phyloP scores from a whole-genome alignment of 2,797 vertebrate genomes.

The Chelon auratus region DNA sequence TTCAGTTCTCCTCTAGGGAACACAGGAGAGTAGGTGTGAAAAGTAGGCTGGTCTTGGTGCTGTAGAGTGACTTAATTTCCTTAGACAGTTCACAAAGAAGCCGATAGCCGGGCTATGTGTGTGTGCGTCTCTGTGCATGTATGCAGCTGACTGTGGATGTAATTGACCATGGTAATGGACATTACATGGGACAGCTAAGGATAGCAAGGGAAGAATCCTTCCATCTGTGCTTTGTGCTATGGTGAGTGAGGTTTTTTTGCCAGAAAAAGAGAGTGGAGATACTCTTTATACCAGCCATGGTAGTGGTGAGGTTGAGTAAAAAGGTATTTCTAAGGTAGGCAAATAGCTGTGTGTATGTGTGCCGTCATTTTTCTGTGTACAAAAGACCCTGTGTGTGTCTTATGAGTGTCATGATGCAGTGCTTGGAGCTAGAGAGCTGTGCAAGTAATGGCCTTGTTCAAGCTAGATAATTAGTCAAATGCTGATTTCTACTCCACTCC shows the following conservation, averaged over 20 bases:
- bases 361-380: constrained; percentile 28
- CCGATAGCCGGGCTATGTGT: constrained; percentile 22
- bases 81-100: constrained; percentile 63
- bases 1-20: constrained; percentile 63
- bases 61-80: constrained; percentile 59
- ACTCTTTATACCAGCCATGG: constrained; percentile 9
- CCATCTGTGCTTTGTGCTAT: constrained; percentile 35
- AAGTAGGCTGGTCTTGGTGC: constrained; percentile 68
- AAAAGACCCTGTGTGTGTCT: constrained; percentile 47
- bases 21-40: constrained; percentile 70
- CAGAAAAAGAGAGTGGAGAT: not conserved
- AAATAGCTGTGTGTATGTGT: constrained; percentile 17
- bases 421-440: constrained; percentile 56
- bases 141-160: constrained; percentile 44
- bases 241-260: constrained; percentile 59
- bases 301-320: constrained; percentile 22
- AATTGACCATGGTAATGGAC: constrained; percentile 56
- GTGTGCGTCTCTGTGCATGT: constrained; percentile 1
- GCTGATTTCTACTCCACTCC: constrained; percentile 71
- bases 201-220: constrained; percentile 33
- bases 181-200: constrained; percentile 57
- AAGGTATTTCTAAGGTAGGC: constrained; percentile 31
- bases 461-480: constrained; percentile 79
- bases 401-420: constrained; percentile 65
- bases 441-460: constrained; percentile 66